Evolutionary conservation across 64 coral and sea anemone species (phyloP).

Genomic region (Montipora efflorescens): DNA sequence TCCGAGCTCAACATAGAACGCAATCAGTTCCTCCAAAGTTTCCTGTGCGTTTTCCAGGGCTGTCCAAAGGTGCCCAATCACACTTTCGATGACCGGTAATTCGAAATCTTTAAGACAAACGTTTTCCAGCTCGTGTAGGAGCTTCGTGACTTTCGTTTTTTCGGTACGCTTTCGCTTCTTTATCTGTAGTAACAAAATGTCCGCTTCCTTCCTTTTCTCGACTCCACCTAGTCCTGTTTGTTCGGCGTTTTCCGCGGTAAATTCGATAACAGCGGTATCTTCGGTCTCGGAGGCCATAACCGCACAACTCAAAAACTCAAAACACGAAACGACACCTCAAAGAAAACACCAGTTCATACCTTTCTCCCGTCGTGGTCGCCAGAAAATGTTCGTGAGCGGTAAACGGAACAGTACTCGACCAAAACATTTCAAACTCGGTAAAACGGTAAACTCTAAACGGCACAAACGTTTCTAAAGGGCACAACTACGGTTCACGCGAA

Average conservation of each 20-base stretch:
- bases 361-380: not conserved
- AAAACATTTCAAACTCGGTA: no score
- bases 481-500: no score
- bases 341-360: not conserved
- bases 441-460: no score
- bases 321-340: not conserved
- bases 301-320: not conserved
- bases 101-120: conserved; percentile 23
- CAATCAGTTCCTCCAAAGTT: conserved; percentile 25
- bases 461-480: no score
- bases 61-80: conserved; percentile 35
- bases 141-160: not conserved
- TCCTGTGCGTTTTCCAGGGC: conserved; percentile 7
- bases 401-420: not conserved
- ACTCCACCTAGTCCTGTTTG: not conserved
- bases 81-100: not conserved
- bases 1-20: conserved; percentile 23
- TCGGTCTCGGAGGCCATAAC: not conserved
- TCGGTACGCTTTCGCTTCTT: not conserved
- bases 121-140: not conserved
- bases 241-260: not conserved
- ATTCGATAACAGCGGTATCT: not conserved
- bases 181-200: not conserved
- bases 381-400: not conserved
- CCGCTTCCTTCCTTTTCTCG: not conserved